Evolutionary conservation across 2,888 invertebrate genomes (phyloP), one percentile per base, ranked within the genome.

Genomic region (Drosophila picticornis): DNA sequence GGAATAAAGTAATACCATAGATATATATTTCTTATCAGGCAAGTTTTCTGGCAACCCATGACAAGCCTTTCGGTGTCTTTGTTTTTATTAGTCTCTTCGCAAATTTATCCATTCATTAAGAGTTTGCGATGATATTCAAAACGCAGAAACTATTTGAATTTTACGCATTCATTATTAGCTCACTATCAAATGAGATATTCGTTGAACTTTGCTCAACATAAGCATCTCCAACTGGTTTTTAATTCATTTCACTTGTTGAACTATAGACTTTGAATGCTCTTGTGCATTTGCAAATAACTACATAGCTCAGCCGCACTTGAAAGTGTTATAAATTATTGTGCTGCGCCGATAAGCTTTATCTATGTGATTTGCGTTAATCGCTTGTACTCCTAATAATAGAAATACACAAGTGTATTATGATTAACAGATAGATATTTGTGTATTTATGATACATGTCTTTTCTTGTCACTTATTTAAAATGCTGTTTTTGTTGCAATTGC

Each of bases 331-430:
- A 68, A 59, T 67, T 32, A 60, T 50, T 9, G 50, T 22, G 19
- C 13, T 34, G 38, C 7, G 11, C 53, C 55, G 84, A 85, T 88
- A 82, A 75, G 75, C 72, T 72, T 82, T 86, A 88, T 86, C 78
- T 74, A 55, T 6, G 51, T 52, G 66, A 60, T 83, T 81, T 51
- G 62, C n/a, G 22, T 67, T 62, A 81, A 66, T 68, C 63, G 57
- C 27, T 71, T 34, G 38, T 32, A 46, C 27, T 11, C 56, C 2
- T 9, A 69, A 59, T 66, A 70, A 70, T 68, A 67, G 64, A 57
- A 64, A 43, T 36, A 43, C 36, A 48, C 25, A 51, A 59, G 56
- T 66, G 50, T 27, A 68, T 53, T 43, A 38, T 27, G 52, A 46
- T 62, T 59, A n/a, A 43, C 59, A 51, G 22, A 69, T 60, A 64